phyloP scores from a whole-genome alignment of 2,797 vertebrate species.

The Sphaeramia orbicularis region DNA sequence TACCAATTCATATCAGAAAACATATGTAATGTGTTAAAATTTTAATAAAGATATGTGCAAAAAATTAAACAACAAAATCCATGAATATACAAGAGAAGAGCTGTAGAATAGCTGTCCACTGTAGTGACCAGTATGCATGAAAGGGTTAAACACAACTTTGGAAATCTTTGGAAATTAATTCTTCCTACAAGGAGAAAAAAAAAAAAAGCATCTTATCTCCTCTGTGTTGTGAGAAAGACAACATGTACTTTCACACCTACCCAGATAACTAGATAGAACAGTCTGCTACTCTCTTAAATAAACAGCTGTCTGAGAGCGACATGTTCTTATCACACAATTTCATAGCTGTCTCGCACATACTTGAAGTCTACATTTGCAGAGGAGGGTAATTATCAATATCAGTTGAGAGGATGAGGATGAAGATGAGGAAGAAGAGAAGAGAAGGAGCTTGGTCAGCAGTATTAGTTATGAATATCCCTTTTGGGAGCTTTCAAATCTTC shows the following conservation, averaged over 20 bases:
- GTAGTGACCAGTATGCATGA: no score
- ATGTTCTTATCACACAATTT: slow-evolving; percentile 11
- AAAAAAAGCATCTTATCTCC: background rate
- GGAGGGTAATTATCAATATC: no score
- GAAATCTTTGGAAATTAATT: slow-evolving; percentile 5
- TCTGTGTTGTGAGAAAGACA: slow-evolving; percentile 7
- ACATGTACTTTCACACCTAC: slow-evolving; percentile 4
- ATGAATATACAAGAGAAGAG: no score
- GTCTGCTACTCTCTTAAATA: slow-evolving; percentile 7
- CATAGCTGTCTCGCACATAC: slow-evolving; percentile 3
- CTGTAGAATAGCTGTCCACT: no score
- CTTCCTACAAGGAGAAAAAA: no score
- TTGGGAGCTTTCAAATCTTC: slow-evolving; percentile 28
- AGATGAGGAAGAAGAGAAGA: background rate
- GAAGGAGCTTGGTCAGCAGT: slow-evolving; percentile 22
- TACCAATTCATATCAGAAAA: no score
- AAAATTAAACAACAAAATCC: no score
- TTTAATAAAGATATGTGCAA: no score
- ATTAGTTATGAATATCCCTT: slow-evolving; percentile 24
- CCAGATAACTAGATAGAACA: slow-evolving; percentile 12
- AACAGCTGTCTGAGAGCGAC: slow-evolving; percentile 1
- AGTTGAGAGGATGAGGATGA: background rate
- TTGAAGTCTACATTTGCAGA: no score
- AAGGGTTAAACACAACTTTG: no score
- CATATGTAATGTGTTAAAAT: no score